Conservation (phyloP, 2,888 invertebrate species). For the Lagria hirta region DNA sequence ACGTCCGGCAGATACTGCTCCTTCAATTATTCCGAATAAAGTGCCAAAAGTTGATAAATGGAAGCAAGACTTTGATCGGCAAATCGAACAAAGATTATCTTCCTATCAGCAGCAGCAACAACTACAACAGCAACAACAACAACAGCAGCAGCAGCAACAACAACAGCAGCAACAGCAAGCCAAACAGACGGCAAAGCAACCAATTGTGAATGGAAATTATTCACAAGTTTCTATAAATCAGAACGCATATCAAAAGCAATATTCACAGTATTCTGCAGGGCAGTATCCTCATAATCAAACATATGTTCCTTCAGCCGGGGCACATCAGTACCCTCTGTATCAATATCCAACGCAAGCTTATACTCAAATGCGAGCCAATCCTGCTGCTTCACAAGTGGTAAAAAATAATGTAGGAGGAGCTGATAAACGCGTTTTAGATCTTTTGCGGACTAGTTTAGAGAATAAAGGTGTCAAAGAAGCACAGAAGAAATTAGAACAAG, state of each 20-base stretch:
- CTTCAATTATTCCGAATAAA: constrained; percentile 52
- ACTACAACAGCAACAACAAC: constrained; percentile 27
- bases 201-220: constrained; percentile 37
- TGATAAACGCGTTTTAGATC: constrained; percentile 71
- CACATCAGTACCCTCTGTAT: constrained; percentile 46
- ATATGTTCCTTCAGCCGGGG: constrained; percentile 46
- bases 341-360: constrained; percentile 37
- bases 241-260: constrained; percentile 41
- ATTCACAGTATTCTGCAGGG: constrained; percentile 35
- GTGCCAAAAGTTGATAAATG: constrained; percentile 58
- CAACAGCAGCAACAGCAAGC: constrained; percentile 19
- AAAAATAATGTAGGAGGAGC: constrained; percentile 54
- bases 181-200: constrained; percentile 27
- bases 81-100: constrained; percentile 59
- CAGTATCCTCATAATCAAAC: constrained; percentile 46
- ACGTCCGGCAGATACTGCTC: constrained; percentile 48
- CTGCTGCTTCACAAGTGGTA: constrained; percentile 31
- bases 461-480: constrained; percentile 62
- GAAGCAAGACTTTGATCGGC: constrained; percentile 58
- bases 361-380: constrained; percentile 39
- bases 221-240: constrained; percentile 33
- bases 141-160: constrained; percentile 33
- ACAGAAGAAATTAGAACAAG: constrained; percentile 55
- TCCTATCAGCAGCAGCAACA: constrained; percentile 48
- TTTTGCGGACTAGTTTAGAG: constrained; percentile 72